Conservation (phyloP, 92 coral and sea anemone genomes). For the Phenganax subtilis region DNA sequence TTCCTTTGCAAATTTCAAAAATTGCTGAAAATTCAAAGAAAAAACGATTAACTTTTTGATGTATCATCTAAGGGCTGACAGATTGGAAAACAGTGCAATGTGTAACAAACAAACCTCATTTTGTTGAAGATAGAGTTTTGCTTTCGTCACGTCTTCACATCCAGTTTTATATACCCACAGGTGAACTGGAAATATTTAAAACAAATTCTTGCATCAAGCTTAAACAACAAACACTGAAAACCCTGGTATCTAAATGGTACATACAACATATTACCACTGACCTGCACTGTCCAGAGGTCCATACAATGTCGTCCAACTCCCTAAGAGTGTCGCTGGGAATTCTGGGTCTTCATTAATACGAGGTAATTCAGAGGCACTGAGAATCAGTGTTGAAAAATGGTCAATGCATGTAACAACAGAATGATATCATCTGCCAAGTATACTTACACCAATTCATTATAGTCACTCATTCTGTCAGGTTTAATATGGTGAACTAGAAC, state of each 20-base stretch:
- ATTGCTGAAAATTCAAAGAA: conserved; percentile 53
- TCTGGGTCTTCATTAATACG: conserved; percentile 74
- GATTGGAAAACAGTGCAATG: too few species aligned
- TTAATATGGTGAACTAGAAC: conserved; percentile 77
- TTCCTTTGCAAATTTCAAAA: conserved; percentile 71
- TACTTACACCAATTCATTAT: conserved; percentile 82
- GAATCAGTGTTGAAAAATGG: neutral
- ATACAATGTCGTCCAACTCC: conserved; percentile 97
- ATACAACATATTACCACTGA: conserved; percentile 34
- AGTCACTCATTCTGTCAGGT: conserved; percentile 90
- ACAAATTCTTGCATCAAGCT: neutral
- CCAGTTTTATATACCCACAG: conserved; percentile 85
- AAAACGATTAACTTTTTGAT: too few species aligned
- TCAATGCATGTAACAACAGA: neutral
- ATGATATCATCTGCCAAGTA: neutral
- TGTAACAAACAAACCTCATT: conserved; percentile 60
- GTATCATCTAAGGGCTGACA: too few species aligned
- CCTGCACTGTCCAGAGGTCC: conserved; percentile 96
- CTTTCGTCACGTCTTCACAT: conserved; percentile 67
- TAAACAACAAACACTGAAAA: too few species aligned
- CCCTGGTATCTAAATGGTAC: neutral
- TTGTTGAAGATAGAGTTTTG: conserved; percentile 82
- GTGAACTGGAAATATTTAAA: conserved; percentile 56
- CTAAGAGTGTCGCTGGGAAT: conserved; percentile 80
- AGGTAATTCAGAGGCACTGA: conserved; percentile 47